These are phyloP conservation scores for Thaumetopoea pityocampa DNA, from an alignment of 1,140 invertebrate genomes.

Conservation along the genomic window DNA sequence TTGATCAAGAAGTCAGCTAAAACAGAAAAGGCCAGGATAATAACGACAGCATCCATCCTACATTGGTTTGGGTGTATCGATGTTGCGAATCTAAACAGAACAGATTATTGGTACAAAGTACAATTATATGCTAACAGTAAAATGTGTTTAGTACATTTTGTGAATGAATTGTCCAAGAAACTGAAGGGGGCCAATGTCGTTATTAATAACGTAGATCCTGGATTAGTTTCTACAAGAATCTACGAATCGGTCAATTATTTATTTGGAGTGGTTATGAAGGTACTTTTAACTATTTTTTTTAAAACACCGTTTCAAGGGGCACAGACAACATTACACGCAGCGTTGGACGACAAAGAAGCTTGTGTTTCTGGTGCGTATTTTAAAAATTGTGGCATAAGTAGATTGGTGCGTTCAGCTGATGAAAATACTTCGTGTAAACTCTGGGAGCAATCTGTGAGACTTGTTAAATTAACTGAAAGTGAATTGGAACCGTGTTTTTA, in stretches of 20 bases:
- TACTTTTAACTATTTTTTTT: background rate
- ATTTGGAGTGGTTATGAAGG: background rate
- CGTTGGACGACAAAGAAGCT: conserved; percentile 21
- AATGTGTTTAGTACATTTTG: conserved; percentile 81
- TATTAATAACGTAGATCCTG: conserved; percentile 77
- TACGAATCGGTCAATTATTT: conserved; percentile 48
- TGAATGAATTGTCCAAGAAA: conserved; percentile 76
- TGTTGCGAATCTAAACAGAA: conserved; percentile 79
- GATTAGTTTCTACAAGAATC: conserved; percentile 78
- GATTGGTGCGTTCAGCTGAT: conserved; percentile 1
- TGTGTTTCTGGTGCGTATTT: conserved; percentile 39
- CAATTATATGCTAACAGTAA: conserved; percentile 80
- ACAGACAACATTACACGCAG: conserved; percentile 25
- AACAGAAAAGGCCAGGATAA: conserved; percentile 76
- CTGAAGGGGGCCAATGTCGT: conserved; percentile 76
- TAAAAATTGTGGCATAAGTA: conserved; percentile 9
- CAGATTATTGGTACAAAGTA: conserved; percentile 72
- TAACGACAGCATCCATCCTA: conserved; percentile 81
- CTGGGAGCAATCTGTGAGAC: conserved; percentile 22
- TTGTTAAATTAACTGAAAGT: conserved; percentile 13
- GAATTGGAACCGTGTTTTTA: conserved; percentile 15
- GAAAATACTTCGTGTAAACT: conserved; percentile 10
- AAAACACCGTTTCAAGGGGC: conserved; percentile 25
- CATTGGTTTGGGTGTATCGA: conserved; percentile 78
- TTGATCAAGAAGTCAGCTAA: conserved; percentile 65